Base-by-base conservation (phyloP, 2,888 invertebrate genomes). In the Metellina segmentata region DNA sequence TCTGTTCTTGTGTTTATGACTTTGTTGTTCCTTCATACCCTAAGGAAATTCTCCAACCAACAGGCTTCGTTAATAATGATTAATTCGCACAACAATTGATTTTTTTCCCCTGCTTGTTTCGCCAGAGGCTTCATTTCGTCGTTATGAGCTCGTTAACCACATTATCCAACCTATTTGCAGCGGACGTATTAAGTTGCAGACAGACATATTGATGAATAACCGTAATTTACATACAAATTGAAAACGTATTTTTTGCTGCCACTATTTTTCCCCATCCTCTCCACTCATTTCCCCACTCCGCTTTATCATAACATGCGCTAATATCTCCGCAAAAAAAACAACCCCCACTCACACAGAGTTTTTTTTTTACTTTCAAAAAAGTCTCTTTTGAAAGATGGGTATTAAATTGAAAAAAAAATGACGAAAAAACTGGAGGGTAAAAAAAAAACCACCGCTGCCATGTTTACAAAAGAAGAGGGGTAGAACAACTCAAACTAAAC, bases 161-260 rank as follows among this genome's bases (percentile, higher is more conserved):
- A 91, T 91, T 91, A 86, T 81, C 82, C 87, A 78, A 53, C 53
- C 87, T 82, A 87, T 91, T 91, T 83, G 71, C 87, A 78, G 72
- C 20, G 82, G 70, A 77, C 86, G 82, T 79, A 87, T 72, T 82
- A 87, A 83, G 78, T 77, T 19, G 74, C 53, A 53, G 49, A 85
- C 72, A 85, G 20, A 20, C 74, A 75, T 85, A 81, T 91, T 91
- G 91, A 91, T 82, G 87, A 91, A 91, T 87, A 74, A 70, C 72
- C 53, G 53, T 78, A 87, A 91, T 91, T 91, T 87, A 83, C 91
- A 91, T 91, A 83, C 91, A 91, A 91, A 91, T 91, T 91, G 87
- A 91, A 91, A 91, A 90, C 85, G 77, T 74, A 85, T 90, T 85
- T 85, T 90, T 85, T 90, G 11, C 71, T 70, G 34, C 20, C 51